phyloP scores from a whole-genome alignment of 1,140 invertebrate species.

The Hesperophylax magnus region DNA sequence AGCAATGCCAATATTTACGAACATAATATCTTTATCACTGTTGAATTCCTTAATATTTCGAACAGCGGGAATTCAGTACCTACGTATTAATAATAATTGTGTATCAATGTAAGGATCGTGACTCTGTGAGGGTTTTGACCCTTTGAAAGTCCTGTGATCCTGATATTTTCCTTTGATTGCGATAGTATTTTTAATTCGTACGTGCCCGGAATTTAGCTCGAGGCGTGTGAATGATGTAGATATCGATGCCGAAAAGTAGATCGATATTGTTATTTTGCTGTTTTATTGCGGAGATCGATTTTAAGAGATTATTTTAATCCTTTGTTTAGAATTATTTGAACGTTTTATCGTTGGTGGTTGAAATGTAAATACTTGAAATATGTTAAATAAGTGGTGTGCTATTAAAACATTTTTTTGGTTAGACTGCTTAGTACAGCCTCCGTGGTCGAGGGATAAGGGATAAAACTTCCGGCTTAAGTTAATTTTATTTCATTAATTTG shows the following conservation, averaged over 20 bases:
- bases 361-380: no score
- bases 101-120: constrained; percentile 10
- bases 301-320: no score
- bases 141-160: neutral
- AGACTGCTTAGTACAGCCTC: no score
- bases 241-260: constrained; percentile 4
- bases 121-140: neutral
- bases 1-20: no score
- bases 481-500: no score
- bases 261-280: neutral
- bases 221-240: neutral
- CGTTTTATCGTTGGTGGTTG: no score
- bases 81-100: constrained; percentile 6
- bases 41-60: constrained; percentile 8
- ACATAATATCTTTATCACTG: neutral
- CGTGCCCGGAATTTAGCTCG: constrained; percentile 17
- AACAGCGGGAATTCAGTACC: neutral
- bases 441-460: no score
- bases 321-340: no score
- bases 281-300: no score
- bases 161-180: constrained; percentile 20
- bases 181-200: constrained; percentile 25
- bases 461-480: no score
- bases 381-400: no score
- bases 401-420: no score